Percentiles rank a stretch among this genome's conserved stretches.
Evolutionary conservation across 2,797 vertebrate species (phyloP).

Genomic region (Brachymystax lenok): DNA sequence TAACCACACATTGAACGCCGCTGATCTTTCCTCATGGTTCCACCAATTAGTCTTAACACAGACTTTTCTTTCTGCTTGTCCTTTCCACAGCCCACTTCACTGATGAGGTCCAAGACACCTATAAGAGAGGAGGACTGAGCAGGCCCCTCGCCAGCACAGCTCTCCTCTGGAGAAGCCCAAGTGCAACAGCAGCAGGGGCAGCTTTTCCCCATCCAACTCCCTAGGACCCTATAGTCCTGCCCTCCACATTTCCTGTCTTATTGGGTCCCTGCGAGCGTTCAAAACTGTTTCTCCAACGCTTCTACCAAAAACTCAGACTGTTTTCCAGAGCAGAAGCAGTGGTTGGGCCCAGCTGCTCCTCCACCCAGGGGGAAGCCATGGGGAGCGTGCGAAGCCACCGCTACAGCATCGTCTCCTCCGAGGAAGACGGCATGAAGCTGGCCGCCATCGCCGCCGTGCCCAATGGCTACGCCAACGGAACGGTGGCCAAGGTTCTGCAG

Average conservation of each 20-base stretch:
- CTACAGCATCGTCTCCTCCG: slow-evolving; percentile 97
- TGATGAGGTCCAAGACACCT: slow-evolving; percentile 73
- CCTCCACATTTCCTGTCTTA: slow-evolving; percentile 61
- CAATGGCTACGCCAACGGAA: slow-evolving; percentile 88
- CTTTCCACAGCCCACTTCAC: slow-evolving; percentile 66
- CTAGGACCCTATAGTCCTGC: slow-evolving; percentile 59
- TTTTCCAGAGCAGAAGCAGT: slow-evolving; percentile 89
- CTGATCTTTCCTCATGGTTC: slow-evolving; percentile 50
- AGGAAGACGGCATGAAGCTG: slow-evolving; percentile 95
- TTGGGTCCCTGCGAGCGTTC: slow-evolving; percentile 82
- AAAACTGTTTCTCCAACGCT: slow-evolving; percentile 99
- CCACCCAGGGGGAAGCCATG: slow-evolving; percentile 87
- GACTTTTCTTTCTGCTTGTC: slow-evolving; percentile 55
- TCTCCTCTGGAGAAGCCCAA: slow-evolving; percentile 40
- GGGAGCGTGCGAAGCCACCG: slow-evolving; percentile 96
- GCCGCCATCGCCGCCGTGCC: slow-evolving; percentile 85
- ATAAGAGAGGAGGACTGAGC: slow-evolving; percentile 74
- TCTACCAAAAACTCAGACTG: slow-evolving; percentile 98
- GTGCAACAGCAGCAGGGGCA: slow-evolving; percentile 7
- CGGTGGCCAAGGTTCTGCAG: slow-evolving; percentile 84
- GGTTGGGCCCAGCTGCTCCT: slow-evolving; percentile 68
- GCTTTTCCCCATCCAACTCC: background rate
- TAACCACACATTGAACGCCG: slow-evolving; percentile 52
- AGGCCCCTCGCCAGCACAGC: slow-evolving; percentile 39
- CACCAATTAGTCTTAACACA: slow-evolving; percentile 58